Conservation (phyloP, 2,888 invertebrate genomes). For the Busseola fusca region DNA sequence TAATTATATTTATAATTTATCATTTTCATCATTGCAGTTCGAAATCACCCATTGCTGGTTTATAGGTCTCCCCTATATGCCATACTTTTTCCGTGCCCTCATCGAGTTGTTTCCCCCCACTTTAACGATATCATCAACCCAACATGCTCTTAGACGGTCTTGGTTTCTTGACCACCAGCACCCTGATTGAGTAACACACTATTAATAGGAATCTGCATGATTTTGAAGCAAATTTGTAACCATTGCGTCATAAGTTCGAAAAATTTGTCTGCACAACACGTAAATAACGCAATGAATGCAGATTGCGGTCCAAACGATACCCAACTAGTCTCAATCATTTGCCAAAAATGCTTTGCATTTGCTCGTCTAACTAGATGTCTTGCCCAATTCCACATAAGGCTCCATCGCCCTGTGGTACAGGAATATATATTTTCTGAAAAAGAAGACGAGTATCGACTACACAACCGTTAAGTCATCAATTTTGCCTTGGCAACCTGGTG, state of each 20-base stretch:
- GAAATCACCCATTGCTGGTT: not conserved
- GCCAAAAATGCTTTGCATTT: too few relatives aligned
- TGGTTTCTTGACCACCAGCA: not conserved
- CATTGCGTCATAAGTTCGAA: too few relatives aligned
- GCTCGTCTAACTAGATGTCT: not conserved
- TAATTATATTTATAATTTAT: not conserved
- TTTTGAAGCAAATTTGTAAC: too few relatives aligned
- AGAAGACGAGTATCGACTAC: conserved; percentile 2
- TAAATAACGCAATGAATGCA: too few relatives aligned
- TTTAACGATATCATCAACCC: not conserved
- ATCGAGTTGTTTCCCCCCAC: not conserved
- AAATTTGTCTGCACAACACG: too few relatives aligned
- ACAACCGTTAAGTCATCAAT: conserved; percentile 11
- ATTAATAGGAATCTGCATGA: too few relatives aligned
- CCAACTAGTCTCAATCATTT: too few relatives aligned
- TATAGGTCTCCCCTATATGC: not conserved
- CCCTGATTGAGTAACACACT: too few relatives aligned
- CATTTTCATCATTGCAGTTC: too few relatives aligned
- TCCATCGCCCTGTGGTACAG: not conserved
- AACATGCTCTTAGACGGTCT: not conserved
- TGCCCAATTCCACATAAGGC: not conserved
- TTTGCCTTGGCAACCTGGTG: conserved; percentile 3
- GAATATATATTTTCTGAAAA: not conserved
- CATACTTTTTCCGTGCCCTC: not conserved
- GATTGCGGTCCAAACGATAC: too few relatives aligned